A percentile compares a stretch with the other conserved stretches of the same genome.
phyloP scores from a whole-genome alignment of 30 jellyfish, hydroid and myxozoan genomes.

The Turritopsis rubra region DNA sequence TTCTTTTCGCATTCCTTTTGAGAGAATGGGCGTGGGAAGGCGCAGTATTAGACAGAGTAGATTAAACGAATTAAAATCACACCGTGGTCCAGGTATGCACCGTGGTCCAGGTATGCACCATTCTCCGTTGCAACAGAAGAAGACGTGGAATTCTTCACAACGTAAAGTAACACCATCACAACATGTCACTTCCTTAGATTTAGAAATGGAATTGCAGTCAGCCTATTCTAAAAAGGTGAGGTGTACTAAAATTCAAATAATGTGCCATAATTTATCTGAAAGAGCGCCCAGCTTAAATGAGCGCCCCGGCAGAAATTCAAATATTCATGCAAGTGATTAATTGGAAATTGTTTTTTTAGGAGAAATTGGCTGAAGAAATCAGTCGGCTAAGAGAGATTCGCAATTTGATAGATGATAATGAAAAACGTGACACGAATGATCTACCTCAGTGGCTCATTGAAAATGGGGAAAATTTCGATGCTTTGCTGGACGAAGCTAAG shows the following conservation, averaged over 20 bases:
- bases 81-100: background rate
- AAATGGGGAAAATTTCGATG: slow-evolving; percentile 62
- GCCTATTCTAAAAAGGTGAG: slow-evolving; percentile 92
- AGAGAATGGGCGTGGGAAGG: slow-evolving; percentile 50
- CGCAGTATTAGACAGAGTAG: slow-evolving; percentile 36
- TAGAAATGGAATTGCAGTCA: slow-evolving; percentile 86
- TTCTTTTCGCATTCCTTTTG: slow-evolving; percentile 36
- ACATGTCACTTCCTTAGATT: slow-evolving; percentile 48
- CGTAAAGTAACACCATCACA: slow-evolving; percentile 3
- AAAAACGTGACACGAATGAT: slow-evolving; percentile 43
- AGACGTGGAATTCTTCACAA: background rate
- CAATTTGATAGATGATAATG: slow-evolving; percentile 60
- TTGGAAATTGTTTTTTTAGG: too few species aligned
- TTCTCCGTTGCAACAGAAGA: background rate
- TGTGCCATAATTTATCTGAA: too few species aligned
- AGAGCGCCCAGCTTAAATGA: too few species aligned
- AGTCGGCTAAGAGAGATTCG: slow-evolving; percentile 76
- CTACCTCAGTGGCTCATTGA: slow-evolving; percentile 94
- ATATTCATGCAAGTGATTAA: too few species aligned
- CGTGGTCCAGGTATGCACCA: background rate
- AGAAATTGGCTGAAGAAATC: slow-evolving; percentile 81
- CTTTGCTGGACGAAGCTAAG: slow-evolving; percentile 52
- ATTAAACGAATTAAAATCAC: slow-evolving; percentile 14
- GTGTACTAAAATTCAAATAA: background rate
- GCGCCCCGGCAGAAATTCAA: too few species aligned